Conservation (phyloP, 2,888 invertebrate species). For the Drosophila prostipennis region DNA sequence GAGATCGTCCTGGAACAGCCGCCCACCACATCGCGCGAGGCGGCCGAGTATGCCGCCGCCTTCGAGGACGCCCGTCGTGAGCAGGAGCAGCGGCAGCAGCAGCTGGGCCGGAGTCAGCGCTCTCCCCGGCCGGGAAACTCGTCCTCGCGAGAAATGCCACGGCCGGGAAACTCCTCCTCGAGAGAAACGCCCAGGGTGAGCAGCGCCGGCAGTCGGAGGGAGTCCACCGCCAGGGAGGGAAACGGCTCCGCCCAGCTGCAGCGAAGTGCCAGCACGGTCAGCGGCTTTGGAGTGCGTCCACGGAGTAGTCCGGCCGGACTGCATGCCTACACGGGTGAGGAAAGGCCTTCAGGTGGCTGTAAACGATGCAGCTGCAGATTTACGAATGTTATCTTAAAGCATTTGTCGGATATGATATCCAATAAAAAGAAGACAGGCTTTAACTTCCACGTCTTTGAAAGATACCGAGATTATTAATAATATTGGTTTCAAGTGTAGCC, state of each 20-base stretch:
- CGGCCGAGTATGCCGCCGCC: constrained; percentile 81
- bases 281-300: constrained; percentile 86
- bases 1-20: constrained; percentile 73
- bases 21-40: constrained; percentile 73
- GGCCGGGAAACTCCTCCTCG: constrained; percentile 49
- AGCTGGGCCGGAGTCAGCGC: constrained; percentile 42
- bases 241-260: constrained; percentile 63
- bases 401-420: too few relatives aligned
- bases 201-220: constrained; percentile 67
- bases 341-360: neutral
- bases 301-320: constrained; percentile 92
- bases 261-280: constrained; percentile 83
- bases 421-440: too few relatives aligned
- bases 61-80: constrained; percentile 71
- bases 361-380: neutral
- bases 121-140: constrained; percentile 59
- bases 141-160: constrained; percentile 44
- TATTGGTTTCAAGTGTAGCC: neutral
- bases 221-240: constrained; percentile 31
- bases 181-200: constrained; percentile 58
- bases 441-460: too few relatives aligned
- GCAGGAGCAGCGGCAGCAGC: constrained; percentile 56
- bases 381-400: neutral
- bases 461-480: neutral
- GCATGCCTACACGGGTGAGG: constrained; percentile 88